Percentiles rank a stretch among this genome's conserved stretches.
Evolutionary conservation across 2,888 invertebrate species (phyloP).

Genomic region (Philhelius pedissequus): DNA sequence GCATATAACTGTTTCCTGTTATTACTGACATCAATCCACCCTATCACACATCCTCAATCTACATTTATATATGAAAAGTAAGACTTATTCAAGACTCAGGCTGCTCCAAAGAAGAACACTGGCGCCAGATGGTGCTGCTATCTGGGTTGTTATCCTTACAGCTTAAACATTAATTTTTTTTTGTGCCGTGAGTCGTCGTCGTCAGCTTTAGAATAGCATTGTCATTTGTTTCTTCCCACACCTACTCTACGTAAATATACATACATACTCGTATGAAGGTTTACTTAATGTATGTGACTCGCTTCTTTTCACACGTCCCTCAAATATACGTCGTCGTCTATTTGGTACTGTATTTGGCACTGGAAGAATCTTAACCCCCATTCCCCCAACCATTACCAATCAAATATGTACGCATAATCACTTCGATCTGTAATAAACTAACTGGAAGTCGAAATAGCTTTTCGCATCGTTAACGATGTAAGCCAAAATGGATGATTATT

Average conservation of each 20-base stretch:
- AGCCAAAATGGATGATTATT: constrained; percentile 14
- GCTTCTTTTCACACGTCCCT: constrained; percentile 51
- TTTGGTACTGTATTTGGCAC: background rate
- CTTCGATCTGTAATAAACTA: constrained; percentile 53
- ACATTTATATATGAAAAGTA: background rate
- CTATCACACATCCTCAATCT: background rate
- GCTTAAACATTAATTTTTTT: constrained; percentile 15
- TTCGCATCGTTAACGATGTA: constrained; percentile 60
- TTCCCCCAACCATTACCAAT: background rate
- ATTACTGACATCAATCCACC: constrained; percentile 33
- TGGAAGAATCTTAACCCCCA: background rate
- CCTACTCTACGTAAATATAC: background rate
- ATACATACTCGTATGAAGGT: background rate
- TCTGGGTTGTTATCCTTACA: background rate
- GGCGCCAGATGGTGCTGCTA: constrained; percentile 36
- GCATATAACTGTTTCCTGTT: constrained; percentile 54
- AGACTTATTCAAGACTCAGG: constrained; percentile 26
- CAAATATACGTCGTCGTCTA: constrained; percentile 26
- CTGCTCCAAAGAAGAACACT: constrained; percentile 41
- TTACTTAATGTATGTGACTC: background rate
- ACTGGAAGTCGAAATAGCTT: constrained; percentile 48
- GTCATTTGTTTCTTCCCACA: background rate
- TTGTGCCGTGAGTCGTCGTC: constrained; percentile 13
- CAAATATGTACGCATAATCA: background rate
- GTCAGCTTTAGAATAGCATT: constrained; percentile 23